These are phyloP conservation scores for Squalus acanthias DNA, from an alignment of 2,797 vertebrate species.

Conservation along the genomic window DNA sequence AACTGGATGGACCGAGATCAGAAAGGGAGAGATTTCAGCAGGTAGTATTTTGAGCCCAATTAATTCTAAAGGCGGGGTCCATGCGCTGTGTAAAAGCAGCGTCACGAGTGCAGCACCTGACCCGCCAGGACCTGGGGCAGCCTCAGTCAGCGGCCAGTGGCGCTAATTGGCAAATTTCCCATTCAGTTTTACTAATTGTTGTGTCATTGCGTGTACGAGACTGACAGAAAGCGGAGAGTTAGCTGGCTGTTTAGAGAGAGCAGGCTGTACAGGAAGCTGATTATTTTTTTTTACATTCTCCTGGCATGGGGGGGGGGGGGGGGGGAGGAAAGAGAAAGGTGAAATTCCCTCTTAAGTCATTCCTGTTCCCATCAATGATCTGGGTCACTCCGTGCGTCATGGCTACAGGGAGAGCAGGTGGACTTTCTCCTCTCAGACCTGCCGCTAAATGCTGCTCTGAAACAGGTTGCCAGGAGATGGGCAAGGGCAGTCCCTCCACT, in stretches of 20 bases:
- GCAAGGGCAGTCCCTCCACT: not conserved
- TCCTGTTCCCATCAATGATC: not conserved
- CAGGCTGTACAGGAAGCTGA: not conserved
- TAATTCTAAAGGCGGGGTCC: not conserved
- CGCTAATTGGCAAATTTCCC: conserved; percentile 2
- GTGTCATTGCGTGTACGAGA: not conserved
- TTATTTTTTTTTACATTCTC: not conserved
- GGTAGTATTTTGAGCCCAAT: not conserved
- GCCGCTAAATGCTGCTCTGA: not conserved
- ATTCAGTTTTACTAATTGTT: conserved; percentile 14
- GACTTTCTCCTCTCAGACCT: not conserved
- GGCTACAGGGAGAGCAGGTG: not conserved
- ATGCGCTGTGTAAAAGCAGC: not conserved
- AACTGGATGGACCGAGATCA: not conserved
- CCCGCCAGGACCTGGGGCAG: not conserved
- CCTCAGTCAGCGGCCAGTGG: not conserved
- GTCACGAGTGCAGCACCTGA: not conserved
- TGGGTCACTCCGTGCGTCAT: not conserved
- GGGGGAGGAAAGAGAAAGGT: not conserved
- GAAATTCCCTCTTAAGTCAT: not conserved
- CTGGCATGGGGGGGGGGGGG: not conserved
- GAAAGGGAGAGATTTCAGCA: not conserved
- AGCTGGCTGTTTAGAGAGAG: not conserved
- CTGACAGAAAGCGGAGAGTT: not conserved
- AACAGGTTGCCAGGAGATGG: not conserved